Evolutionary conservation across 2,888 invertebrate species (phyloP).

Genomic region (Cataglyphis altisquamis): DNA sequence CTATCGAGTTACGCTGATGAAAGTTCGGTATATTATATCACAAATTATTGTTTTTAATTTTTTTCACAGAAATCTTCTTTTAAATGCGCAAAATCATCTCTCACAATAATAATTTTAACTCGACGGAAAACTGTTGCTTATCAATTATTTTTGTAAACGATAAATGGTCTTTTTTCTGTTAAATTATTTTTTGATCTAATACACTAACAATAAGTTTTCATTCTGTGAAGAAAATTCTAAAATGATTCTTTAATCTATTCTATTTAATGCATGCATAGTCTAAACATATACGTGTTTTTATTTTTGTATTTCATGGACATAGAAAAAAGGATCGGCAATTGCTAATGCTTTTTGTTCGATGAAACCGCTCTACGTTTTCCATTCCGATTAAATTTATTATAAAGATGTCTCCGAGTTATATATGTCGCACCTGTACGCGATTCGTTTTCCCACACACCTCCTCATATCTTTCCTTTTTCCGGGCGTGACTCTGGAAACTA

Average conservation of each 20-base stretch:
- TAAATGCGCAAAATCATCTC: background rate
- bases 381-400: constrained; percentile 83
- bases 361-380: constrained; percentile 70
- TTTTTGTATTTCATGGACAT: background rate
- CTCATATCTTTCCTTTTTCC: constrained; percentile 71
- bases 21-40: background rate
- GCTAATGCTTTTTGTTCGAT: constrained; percentile 16
- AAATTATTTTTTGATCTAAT: background rate
- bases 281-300: background rate
- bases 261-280: background rate
- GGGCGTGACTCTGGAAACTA: constrained; percentile 85
- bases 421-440: constrained; percentile 82
- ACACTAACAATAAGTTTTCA: background rate
- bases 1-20: constrained; percentile 23
- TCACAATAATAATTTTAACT: background rate
- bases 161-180: background rate
- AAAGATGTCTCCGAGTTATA: constrained; percentile 70
- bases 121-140: background rate
- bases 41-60: background rate
- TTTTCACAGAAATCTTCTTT: background rate
- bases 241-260: background rate
- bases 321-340: constrained; percentile 1
- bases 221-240: background rate
- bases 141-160: background rate
- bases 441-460: constrained; percentile 80